Conservation (phyloP, 1,140 invertebrate species). For the Lordiphosa collinella region DNA sequence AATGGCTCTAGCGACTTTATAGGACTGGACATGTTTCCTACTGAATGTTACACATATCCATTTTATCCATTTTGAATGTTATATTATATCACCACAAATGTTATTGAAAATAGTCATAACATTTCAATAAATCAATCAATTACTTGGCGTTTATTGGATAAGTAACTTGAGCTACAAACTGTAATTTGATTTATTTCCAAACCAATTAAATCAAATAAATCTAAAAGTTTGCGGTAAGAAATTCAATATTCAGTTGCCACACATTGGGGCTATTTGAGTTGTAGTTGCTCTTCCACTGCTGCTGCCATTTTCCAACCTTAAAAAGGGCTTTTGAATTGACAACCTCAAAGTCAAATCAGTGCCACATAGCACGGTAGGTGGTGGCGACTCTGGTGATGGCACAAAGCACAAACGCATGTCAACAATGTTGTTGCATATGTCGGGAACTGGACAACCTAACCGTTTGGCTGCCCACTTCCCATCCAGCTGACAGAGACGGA, state of each 20-base stretch:
- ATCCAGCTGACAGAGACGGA: not conserved
- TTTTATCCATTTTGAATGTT: no score
- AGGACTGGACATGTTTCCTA: no score
- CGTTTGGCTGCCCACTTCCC: not conserved
- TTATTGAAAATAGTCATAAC: no score
- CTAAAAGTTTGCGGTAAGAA: not conserved
- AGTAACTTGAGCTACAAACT: no score
- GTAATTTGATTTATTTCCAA: not conserved
- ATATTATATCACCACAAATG: no score
- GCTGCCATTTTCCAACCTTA: no score
- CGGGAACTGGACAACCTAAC: not conserved
- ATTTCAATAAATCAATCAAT: no score
- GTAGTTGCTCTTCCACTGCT: not conserved
- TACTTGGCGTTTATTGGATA: no score
- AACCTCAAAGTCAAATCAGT: constrained; percentile 62
- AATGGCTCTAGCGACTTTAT: no score
- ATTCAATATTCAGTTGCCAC: no score
- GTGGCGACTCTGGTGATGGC: constrained; percentile 5
- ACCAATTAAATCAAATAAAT: not conserved
- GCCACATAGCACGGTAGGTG: constrained; percentile 49
- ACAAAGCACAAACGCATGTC: constrained; percentile 42
- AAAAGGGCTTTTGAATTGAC: constrained; percentile 44
- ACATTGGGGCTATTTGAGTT: no score
- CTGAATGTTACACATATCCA: no score
- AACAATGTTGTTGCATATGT: constrained; percentile 34